Conservation (phyloP, 2,113 vertebrate species). For the Pteronura brasiliensis region DNA sequence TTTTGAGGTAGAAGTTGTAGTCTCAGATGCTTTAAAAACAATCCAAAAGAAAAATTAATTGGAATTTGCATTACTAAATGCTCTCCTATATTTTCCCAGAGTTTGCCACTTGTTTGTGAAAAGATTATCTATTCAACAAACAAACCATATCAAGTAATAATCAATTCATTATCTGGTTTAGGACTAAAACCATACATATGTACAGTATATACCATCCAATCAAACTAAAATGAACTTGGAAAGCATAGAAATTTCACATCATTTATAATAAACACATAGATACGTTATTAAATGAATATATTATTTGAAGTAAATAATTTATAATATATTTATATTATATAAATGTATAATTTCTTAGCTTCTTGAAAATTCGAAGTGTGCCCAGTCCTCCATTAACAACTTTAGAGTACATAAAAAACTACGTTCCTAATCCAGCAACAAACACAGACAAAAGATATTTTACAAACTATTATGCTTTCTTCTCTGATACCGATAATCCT, state of each 20-base stretch:
- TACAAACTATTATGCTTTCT: not conserved
- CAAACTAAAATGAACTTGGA: not conserved
- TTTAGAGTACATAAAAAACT: not conserved
- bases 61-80: not conserved
- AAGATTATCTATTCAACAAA: not conserved
- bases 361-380: not conserved
- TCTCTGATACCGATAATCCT: not conserved
- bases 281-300: not conserved
- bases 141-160: not conserved
- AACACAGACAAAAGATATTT: not conserved
- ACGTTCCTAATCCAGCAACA: not conserved
- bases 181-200: not conserved
- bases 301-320: not conserved
- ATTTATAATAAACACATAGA: not conserved
- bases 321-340: not conserved
- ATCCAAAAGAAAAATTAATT: not conserved
- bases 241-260: not conserved
- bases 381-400: not conserved
- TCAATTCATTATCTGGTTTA: not conserved
- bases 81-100: not conserved
- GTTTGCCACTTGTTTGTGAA: not conserved
- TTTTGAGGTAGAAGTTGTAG: not conserved
- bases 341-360: not conserved
- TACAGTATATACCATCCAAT: not conserved
- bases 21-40: not conserved